These are phyloP conservation scores for Gastracanthus pulcherrimus DNA, from an alignment of 2,888 invertebrate species.

Conservation along the genomic window DNA sequence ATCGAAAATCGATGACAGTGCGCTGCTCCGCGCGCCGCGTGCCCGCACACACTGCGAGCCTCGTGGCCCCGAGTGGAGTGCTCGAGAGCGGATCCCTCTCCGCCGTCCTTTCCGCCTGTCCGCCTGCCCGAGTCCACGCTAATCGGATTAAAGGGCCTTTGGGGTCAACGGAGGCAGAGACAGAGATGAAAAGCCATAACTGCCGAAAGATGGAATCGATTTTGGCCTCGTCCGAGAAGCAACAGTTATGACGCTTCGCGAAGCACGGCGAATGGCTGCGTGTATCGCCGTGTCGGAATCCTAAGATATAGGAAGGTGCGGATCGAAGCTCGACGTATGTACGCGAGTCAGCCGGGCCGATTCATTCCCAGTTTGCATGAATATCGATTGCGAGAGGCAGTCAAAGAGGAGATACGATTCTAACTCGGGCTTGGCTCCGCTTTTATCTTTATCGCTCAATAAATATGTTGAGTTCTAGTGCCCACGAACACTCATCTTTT, in stretches of 20 bases:
- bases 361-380: background rate
- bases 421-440: background rate
- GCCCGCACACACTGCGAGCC: too few relatives aligned
- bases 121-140: too few relatives aligned
- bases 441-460: background rate
- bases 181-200: background rate
- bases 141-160: too few relatives aligned
- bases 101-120: too few relatives aligned
- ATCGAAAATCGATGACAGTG: slow-evolving; percentile 41
- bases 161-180: too few relatives aligned
- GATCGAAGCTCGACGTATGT: background rate
- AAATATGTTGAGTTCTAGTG: background rate
- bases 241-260: background rate
- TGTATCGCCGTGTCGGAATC: background rate
- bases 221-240: background rate
- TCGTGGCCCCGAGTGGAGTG: too few relatives aligned
- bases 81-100: too few relatives aligned
- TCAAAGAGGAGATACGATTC: background rate
- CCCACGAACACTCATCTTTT: background rate
- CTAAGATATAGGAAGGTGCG: background rate
- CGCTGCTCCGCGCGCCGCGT: background rate
- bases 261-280: too few relatives aligned
- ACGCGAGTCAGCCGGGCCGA: background rate
- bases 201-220: too few relatives aligned
- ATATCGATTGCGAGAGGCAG: background rate